These are phyloP conservation scores for Cavia aperea DNA, from an alignment of 2,113 vertebrate species.

Conservation along the genomic window DNA sequence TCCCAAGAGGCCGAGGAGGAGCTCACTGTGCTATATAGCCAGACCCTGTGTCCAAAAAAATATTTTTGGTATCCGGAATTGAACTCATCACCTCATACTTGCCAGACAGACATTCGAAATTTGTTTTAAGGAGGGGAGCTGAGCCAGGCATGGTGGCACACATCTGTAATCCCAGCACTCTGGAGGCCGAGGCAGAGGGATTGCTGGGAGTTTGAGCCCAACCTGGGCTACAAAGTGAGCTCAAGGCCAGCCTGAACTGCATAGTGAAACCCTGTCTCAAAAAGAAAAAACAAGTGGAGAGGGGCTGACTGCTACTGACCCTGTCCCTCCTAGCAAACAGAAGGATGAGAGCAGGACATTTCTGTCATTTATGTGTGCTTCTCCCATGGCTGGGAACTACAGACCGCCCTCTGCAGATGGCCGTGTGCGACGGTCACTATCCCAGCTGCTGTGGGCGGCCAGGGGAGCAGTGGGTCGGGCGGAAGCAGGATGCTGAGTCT, in stretches of 20 bases:
- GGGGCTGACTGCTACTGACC: neutral
- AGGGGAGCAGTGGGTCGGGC: neutral
- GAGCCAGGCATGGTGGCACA: neutral
- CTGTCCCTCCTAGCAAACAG: neutral
- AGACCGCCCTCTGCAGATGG: neutral
- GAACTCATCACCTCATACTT: too few relatives aligned
- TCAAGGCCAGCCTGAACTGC: neutral
- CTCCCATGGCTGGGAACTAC: neutral
- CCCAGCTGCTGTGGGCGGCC: neutral
- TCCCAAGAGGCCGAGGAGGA: neutral
- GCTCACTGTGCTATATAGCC: neutral
- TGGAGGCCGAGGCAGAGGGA: neutral
- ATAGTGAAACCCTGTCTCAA: neutral
- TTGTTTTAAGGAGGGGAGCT: neutral
- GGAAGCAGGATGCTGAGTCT: neutral
- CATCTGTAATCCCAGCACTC: neutral
- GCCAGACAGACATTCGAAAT: too few relatives aligned
- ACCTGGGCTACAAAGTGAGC: neutral
- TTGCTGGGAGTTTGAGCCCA: neutral
- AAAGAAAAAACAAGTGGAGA: neutral
- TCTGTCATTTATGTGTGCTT: neutral
- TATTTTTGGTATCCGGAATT: too few relatives aligned
- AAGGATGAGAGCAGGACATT: neutral
- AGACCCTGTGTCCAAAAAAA: too few relatives aligned
- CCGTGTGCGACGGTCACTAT: neutral